Conservation (phyloP, 1,140 invertebrate species). For the Theocolax elegans region DNA sequence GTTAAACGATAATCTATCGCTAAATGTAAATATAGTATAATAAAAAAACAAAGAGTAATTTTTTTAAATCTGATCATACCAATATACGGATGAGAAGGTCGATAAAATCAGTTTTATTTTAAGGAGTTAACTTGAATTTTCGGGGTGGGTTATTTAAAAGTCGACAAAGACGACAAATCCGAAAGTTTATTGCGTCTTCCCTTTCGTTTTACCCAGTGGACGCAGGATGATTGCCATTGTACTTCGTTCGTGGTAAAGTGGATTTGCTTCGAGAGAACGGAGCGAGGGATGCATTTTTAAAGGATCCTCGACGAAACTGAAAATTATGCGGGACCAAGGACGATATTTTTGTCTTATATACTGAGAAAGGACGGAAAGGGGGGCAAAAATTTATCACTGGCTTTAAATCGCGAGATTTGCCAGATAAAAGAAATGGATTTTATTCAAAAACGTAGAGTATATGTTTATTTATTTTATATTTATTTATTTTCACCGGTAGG, state of each 20-base stretch:
- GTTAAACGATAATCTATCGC: no score
- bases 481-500: background rate
- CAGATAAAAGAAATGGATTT: background rate
- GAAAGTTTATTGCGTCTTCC: slow-evolving; percentile 1
- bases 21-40: background rate
- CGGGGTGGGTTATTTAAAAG: slow-evolving; percentile 12
- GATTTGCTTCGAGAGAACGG: background rate
- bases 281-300: slow-evolving; percentile 13
- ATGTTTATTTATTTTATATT: no score
- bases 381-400: background rate
- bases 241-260: background rate
- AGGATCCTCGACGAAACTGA: background rate
- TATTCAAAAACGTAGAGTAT: background rate
- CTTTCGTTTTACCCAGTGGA: background rate
- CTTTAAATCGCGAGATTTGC: background rate
- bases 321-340: slow-evolving; percentile 10
- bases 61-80: background rate
- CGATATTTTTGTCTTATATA: slow-evolving; percentile 3
- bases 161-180: slow-evolving; percentile 10
- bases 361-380: background rate
- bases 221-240: background rate
- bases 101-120: slow-evolving; percentile 25
- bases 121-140: no score
- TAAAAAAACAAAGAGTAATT: background rate
- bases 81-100: slow-evolving; percentile 13